Evolutionary conservation across 2,888 invertebrate genomes (phyloP), one percentile per base, ranked within the genome.

Genomic region (Apotomis turbidana): DNA sequence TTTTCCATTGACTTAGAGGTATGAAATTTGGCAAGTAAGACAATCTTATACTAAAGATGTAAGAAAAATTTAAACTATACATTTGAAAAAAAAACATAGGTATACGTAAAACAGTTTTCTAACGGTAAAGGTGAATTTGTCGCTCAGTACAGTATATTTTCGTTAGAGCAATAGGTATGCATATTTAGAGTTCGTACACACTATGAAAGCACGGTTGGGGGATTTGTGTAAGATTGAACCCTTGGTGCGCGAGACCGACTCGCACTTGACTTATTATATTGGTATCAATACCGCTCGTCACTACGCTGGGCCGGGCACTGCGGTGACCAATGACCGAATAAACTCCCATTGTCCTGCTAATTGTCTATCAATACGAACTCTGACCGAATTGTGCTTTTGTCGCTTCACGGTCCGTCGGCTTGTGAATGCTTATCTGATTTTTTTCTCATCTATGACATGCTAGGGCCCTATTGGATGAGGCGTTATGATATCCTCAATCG

Each of bases 281-380:
- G 64, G 41, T 64, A 64, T 54, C 64, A 10, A 13, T 10, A n/a
- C n/a, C 5, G 8, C 49, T n/a, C 46, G 3, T 71, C 71, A 36
- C 60, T 67, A 60, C 10, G 9, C 9, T 58, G 13, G 71, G 71
- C 41, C 27, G 67, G 67, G 71, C 62, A 71, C 46, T 15, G 27
- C 51, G 58, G 52, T 68, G 72, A 72, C 72, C 72, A 68, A 41
- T 41, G 68, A 68, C 72, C 72, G 68, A 72, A 72, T 72, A 68
- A 72, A 46, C 36, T 63, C 10, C 63, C 58, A 68, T 72, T 72
- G 72, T 72, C 38, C 58, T 5, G 36, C 58, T 63, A 72, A 72
- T 72, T 63, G 72, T 63, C 58, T 72, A 58, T 72, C 72, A 68
- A 72, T 72, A 59, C 44, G 51, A 49, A n/a, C 49, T 49, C 49